Base-by-base conservation (phyloP, 2,797 vertebrate species). In the Cyclopterus lumpus region DNA sequence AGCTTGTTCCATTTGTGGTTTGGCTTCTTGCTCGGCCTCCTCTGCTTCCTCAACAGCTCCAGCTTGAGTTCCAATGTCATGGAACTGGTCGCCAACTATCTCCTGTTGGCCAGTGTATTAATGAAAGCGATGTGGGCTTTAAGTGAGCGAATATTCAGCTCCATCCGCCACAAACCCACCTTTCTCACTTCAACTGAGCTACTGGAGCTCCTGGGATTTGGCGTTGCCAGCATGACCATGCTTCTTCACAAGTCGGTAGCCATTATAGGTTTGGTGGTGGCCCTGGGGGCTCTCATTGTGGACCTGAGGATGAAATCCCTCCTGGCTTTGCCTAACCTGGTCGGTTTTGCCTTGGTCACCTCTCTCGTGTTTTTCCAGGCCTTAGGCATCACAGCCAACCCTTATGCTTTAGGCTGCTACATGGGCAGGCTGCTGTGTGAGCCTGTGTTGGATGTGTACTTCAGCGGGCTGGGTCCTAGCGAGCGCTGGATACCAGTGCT, bases 291-390 rank as follows among this genome's bases (percentile, higher is more conserved):
- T 88, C 91, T 99, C 75, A 95, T 99, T 71, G 96, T 98, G 82
- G 97, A 98, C 90, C 91, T 99, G 80, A 95, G 97, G 82, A 98
- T 99, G 96, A 99, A 99, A 90, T 97, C 98, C 53, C 95, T 97
- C 68, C 87, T 99, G 71, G 96, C 98, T 70, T 89, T 99, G 87
- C 96, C 95, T 64, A 99, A 97, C 89, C 89, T 99, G 90, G 88
- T 93, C 60, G 94, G 94, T 91, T 99, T 99, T 91, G 86, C 95
- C 77, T 89, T 95, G 79, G 88, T 97, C 58, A 93, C 96, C 0
- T 94, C 95, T 0, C 82, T 97, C 3, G 90, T 96, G 53, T 99
- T 99, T 93, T 97, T 98, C 84, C 94, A 96, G 20, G 96, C 97
- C 0, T 83, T 99, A 73, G 26, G 79, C 9, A 96, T 96, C 69